Base-by-base conservation (phyloP, 1,140 invertebrate genomes). In the Plodia interpunctella region DNA sequence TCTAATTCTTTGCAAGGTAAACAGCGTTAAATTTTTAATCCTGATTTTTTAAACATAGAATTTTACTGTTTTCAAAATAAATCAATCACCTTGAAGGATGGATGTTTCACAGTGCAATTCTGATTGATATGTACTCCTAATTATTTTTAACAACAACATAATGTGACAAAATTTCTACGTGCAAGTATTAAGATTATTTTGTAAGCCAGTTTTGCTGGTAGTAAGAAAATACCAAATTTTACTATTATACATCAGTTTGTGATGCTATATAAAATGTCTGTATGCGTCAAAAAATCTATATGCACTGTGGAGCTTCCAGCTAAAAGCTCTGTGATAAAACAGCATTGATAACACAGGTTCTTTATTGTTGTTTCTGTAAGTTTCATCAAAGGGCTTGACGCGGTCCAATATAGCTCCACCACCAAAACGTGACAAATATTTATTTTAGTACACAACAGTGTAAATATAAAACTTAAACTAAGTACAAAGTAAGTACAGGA, bases 1-100 rank as follows among this genome's bases (percentile, higher is more conserved):
- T 68, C 75, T 5, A 76, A 70, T 18, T 35, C 72, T 10, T 67
- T 72, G 19, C 72, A 79, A 83, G 84, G 85, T 88, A 79, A 78
- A 61, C 54, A 67, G 19, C 17, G 54, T 56, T 56, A 30, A 51
- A 58, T 57, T 53, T 49, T 44, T 30, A 25, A 53, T 49, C 51
- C 10, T 25, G 57, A 30, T 44, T 44, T 15, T 10, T 2, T 44
- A 44, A 15, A 15, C 0, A 0, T 28, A 15, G 15, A 28, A 28
- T 11, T 54, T 28, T 28, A 2, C 11, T 54, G 4, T 28, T n/a
- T n/a, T 25, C 15, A 28, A 30, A 17, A 54, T 54, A 2, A 54
- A 44, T 10, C 6, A 5, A 44, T n/a, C n/a, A n/a, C n/a, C n/a
- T n/a, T n/a, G 13, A 15, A 1, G 1, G 9, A 17, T 44, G 38